A percentile compares a stretch with the other conserved stretches of the same genome.
phyloP scores from a whole-genome alignment of 2,888 invertebrate genomes.

The Oegoconia quadripuncta region DNA sequence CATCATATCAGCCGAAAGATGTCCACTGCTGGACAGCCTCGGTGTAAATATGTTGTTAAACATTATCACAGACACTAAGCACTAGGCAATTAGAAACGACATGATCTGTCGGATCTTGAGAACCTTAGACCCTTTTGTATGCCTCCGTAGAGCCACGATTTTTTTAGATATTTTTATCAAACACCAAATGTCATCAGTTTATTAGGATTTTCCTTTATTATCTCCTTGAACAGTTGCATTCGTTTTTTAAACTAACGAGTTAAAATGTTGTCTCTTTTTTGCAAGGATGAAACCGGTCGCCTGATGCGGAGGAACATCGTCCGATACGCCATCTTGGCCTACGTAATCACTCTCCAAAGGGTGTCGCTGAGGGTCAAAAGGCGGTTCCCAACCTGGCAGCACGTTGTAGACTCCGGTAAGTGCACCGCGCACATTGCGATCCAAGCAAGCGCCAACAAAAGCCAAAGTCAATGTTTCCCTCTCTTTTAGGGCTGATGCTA shows the following conservation, averaged over 20 bases:
- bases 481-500: conserved; percentile 88
- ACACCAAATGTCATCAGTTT: too few species aligned
- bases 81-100: too few species aligned
- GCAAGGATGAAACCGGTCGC: conserved; percentile 91
- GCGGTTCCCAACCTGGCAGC: conserved; percentile 93
- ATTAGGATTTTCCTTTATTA: too few species aligned
- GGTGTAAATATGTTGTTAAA: too few species aligned
- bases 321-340: conserved; percentile 92
- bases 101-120: too few species aligned
- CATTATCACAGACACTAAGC: too few species aligned
- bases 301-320: conserved; percentile 94
- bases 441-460: conserved; percentile 11
- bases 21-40: too few species aligned
- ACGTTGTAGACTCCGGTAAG: conserved; percentile 92
- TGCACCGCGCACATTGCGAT: conserved; percentile 19
- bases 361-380: conserved; percentile 93
- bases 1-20: too few species aligned
- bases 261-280: conserved; percentile 14
- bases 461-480: conserved; percentile 18
- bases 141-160: too few species aligned
- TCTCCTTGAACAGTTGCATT: too few species aligned
- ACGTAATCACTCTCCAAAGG: conserved; percentile 92
- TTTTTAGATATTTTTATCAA: too few species aligned
- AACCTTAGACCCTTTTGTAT: too few species aligned
- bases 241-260: background rate